Conservation (phyloP, 2,888 invertebrate species). For the Hemicrepidius hirtus region DNA sequence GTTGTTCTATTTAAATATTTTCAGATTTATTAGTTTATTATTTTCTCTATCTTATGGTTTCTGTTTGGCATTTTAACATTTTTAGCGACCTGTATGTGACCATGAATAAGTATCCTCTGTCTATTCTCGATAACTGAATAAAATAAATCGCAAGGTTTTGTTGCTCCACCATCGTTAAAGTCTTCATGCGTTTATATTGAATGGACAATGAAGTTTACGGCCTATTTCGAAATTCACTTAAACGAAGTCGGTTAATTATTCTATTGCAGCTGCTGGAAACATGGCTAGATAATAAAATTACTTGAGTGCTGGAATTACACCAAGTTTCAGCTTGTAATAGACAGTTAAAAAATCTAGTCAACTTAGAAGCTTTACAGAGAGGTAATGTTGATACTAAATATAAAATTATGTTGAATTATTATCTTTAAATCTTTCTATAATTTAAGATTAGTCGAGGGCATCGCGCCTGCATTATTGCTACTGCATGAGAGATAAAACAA, state of each 20-base stretch:
- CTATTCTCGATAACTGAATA: not conserved
- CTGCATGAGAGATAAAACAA: conserved; percentile 2
- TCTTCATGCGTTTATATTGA: not conserved
- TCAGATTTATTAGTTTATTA: not conserved
- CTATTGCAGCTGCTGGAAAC: not conserved
- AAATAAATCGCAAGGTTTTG: not conserved
- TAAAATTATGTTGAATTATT: too few relatives aligned
- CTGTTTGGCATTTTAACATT: too few relatives aligned
- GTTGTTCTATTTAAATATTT: conserved; percentile 41
- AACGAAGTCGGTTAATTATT: not conserved
- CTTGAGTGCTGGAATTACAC: not conserved
- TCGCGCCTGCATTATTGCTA: not conserved
- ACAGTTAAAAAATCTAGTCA: too few relatives aligned
- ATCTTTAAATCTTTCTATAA: too few relatives aligned
- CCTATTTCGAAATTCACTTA: conserved; percentile 4
- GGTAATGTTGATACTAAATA: too few relatives aligned
- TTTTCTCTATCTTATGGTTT: too few relatives aligned
- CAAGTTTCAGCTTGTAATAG: too few relatives aligned
- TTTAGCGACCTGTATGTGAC: not conserved
- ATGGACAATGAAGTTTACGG: conserved; percentile 5
- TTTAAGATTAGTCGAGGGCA: not conserved
- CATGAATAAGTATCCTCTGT: conserved; percentile 2
- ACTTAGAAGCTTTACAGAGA: too few relatives aligned
- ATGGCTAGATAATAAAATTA: not conserved
- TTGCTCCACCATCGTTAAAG: conserved; percentile 12